Evolutionary conservation across 2,888 invertebrate species (phyloP), one percentile per base, ranked within the genome.

Genomic region (Acanthopleura granulata): DNA sequence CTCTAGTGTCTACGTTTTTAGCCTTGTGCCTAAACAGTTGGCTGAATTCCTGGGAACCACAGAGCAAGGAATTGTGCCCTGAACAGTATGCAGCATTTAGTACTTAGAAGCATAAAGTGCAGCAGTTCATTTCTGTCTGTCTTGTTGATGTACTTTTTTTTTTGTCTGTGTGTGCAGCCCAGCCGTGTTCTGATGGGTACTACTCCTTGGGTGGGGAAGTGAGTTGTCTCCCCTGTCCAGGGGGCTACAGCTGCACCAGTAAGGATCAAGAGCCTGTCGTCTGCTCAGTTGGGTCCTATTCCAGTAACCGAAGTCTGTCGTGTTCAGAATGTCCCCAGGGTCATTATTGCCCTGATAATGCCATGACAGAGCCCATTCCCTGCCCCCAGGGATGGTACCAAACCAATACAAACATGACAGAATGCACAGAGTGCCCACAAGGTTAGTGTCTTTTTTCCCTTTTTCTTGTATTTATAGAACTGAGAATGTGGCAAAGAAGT

Each of bases 291-390:
- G 85, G 86, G 22, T 81, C 79, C 40, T 85, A 84, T 73, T 79
- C 84, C 49, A 70, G 77, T 51, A 82, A 82, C 62, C 72, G 76
- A 27, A 82, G 81, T 50, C 73, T 72, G 11, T 25, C 73, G 16
- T 88, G 88, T 75, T 78, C 78, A 0, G n/a, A 66, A 0, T 89
- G 89, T 80, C 84, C 81, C 18, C 81, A 83, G 0, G 88, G 89
- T 15, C 78, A 83, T 75, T 72, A 83, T 50, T 88, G 88, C 76
- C 83, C 85, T 0, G 77, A 77, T 25, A 76, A 75, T 72, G 83
- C 82, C 3, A 79, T 85, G 72, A 80, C 76, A 0, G 84, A 82
- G 29, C 84, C 82, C 14, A 72, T 82, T 0, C 62, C 82, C 0
- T 88, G 87, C 77, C 76, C 85, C 0, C 75, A 82, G 29, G 88